Evolutionary conservation across 2,797 vertebrate genomes (phyloP), one percentile per base, ranked within the genome.

Genomic region (Tiaroga cobitis): DNA sequence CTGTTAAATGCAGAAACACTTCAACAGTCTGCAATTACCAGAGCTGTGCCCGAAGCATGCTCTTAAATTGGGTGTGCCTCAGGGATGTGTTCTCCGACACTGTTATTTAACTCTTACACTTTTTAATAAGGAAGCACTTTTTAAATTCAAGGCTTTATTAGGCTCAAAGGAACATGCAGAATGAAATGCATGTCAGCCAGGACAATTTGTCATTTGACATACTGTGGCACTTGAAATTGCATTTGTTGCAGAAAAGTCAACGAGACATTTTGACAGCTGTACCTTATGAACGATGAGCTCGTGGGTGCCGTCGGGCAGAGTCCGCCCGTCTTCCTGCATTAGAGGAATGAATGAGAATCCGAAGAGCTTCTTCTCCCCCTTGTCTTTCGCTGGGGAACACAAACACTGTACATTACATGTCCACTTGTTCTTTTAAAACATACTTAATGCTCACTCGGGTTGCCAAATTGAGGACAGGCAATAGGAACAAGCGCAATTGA

Each of bases 211-310:
- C 15, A 83, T 75, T 51, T 65, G 41, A 19, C 7, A 82, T 6
- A 41, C n/a, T n/a, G 37, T 2, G 26, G 18, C 54, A 43, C 49
- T 70, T 56, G 15, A 51, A 68, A 68, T 51, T 34, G 43, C 34
- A 11, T 56, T 46, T 49, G n/a, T 65, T 65, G 29, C 26, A 49
- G n/a, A 1, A 34, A 65, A 76, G 56, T 43, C 39, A 70, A 73
- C 2, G 0, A 15, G 26, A 49, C 4, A 24, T 56, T 82, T 43
- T 49, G 49, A 81, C 16, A 72, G 65, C 34, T 39, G 75, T 96
- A 99, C 98, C 97, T 99, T 99, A 87, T 99, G 97, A 86, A 99
- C 96, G 88, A 99, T 97, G 92, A 99, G 98, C 93, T 99, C 98
- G 43, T 99, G 98, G 34, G 96, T 98, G 89, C 97, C 97, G 90